Evolutionary conservation across 2,797 vertebrate species (phyloP), one percentile per base, ranked within the genome.

Genomic region (Sebastes wilsoni): DNA sequence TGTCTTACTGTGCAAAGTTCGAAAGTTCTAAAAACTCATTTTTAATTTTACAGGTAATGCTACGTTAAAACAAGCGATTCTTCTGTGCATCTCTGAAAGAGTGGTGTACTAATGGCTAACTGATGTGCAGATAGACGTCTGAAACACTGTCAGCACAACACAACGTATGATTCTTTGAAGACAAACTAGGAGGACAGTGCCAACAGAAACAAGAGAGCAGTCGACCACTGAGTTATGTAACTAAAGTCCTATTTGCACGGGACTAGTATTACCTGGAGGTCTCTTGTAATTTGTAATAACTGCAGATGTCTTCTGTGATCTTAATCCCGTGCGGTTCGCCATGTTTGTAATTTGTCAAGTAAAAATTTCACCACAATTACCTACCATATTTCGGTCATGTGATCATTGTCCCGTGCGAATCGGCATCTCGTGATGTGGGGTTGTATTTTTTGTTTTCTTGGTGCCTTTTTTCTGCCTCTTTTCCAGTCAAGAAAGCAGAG

Each of bases 401-500:
- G n/a, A 14, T 36, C 6, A n/a, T n/a, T 4, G 11, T 62, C 60
- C 30, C 22, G 12, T 13, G 32, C 7, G 20, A 62, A 62, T 36
- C 6, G 22, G 60, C n/a, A 36, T 34, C 60, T 62, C 30, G 59
- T n/a, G 18, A 61, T 61, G 13, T 61, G 28, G 30, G 30, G 18
- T 46, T 46, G 16, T 18, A 46, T 46, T 46, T 46, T 46, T 46
- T 18, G 42, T 46, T 46, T 46, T 46, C 42, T 46, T 46, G 14
- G 38, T 46, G 16, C 6, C 42, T 46, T 46, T 46, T 46, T 46
- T 46, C 42, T 18, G 42, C 42, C 42, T 46, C 16, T 20, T 46
- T 46, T 42, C 13, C 6, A 2, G 42, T 46, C 16, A 18, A 46
- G 42, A 20, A 20, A 0, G 0, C 8, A 0, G 18, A 49, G 18